Conservation (phyloP, 2,888 invertebrate species). For the Platycnemis pennipes region DNA sequence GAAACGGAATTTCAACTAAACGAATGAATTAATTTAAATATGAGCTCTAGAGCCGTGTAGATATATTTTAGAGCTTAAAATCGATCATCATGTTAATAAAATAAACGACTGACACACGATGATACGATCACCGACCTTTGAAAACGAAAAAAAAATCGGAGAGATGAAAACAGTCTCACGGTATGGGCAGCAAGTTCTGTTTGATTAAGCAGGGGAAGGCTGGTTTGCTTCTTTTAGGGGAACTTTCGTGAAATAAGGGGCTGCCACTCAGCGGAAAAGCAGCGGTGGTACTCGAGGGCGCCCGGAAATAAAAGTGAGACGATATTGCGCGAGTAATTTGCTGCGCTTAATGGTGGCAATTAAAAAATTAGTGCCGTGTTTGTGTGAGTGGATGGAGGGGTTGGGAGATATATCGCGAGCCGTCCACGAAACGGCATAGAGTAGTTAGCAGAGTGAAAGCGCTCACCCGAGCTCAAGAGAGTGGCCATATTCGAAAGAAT, state of each 20-base stretch:
- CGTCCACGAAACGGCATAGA: not conserved
- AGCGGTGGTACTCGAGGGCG: not conserved
- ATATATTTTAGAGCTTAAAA: not conserved
- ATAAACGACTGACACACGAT: not conserved
- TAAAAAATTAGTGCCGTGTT: slow-evolving; percentile 21
- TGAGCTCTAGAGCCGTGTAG: not conserved
- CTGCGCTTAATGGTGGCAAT: slow-evolving; percentile 25
- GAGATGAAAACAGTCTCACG: not conserved
- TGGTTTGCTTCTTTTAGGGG: not conserved
- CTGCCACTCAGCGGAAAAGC: not conserved
- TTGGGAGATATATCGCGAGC: not conserved
- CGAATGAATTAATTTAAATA: not conserved
- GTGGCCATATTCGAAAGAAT: not conserved
- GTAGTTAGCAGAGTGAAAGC: not conserved
- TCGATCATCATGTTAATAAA: not conserved
- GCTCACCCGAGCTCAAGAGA: not conserved
- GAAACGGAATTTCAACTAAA: not conserved
- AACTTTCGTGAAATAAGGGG: not conserved
- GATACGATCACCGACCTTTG: not conserved
- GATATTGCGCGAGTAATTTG: slow-evolving; percentile 15
- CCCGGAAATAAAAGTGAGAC: slow-evolving; percentile 15
- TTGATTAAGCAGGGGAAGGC: not conserved
- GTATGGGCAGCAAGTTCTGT: not conserved
- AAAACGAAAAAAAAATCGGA: not conserved
- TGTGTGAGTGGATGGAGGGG: not conserved